These are phyloP conservation scores for Polydesmus complanatus DNA, from an alignment of 2,888 invertebrate species.

Conservation along the genomic window DNA sequence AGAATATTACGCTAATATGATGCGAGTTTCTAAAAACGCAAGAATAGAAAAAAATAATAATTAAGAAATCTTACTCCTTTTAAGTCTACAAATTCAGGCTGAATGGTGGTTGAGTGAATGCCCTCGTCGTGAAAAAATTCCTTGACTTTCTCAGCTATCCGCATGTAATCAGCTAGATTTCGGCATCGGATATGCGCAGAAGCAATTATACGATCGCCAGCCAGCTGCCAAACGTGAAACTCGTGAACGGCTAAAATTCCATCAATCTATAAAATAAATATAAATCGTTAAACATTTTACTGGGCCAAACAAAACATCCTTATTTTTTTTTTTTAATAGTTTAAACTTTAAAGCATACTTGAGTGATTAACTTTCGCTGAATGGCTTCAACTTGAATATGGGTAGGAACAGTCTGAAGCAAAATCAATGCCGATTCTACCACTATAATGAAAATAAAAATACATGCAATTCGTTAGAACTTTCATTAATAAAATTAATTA, in stretches of 20 bases:
- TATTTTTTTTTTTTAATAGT: too few species aligned
- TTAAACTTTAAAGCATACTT: conserved; percentile 34
- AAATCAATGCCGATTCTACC: conserved; percentile 82
- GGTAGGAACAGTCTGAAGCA: conserved; percentile 95
- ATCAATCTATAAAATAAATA: conserved; percentile 43
- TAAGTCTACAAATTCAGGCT: conserved; percentile 84
- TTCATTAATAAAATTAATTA: background rate
- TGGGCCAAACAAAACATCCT: too few species aligned
- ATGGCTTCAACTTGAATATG: conserved; percentile 85
- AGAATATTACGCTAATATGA: too few species aligned
- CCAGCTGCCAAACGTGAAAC: conserved; percentile 96
- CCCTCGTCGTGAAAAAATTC: conserved; percentile 74
- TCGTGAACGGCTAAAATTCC: conserved; percentile 93
- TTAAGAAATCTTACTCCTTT: conserved; percentile 29
- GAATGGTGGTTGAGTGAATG: conserved; percentile 96
- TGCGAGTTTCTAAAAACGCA: too few species aligned
- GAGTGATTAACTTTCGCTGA: conserved; percentile 67
- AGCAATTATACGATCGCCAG: conserved; percentile 90
- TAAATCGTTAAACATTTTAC: background rate
- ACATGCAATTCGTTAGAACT: background rate
- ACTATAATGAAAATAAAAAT: conserved; percentile 41
- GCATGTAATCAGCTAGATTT: conserved; percentile 91
- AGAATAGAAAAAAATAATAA: background rate
- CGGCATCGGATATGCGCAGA: conserved; percentile 92
- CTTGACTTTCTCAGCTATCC: conserved; percentile 56